Percentiles rank a stretch among this genome's conserved stretches.
Evolutionary conservation across 1,140 invertebrate species (phyloP).

Genomic region (Drosophila tani): DNA sequence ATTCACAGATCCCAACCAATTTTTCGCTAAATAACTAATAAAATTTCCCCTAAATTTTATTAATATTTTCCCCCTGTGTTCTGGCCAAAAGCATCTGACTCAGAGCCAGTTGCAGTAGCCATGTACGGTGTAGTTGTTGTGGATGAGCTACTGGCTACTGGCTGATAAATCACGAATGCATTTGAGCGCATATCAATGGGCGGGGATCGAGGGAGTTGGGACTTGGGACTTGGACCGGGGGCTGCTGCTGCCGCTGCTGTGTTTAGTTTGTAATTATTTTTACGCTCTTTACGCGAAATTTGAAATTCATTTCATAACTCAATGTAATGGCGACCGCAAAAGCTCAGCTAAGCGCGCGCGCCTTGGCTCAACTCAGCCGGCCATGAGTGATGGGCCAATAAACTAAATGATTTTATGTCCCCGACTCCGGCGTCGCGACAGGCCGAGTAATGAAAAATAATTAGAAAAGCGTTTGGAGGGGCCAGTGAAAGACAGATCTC

Average conservation of each 20-base stretch:
- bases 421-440: slow-evolving; percentile 64
- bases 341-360: slow-evolving; percentile 44
- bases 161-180: slow-evolving; percentile 81
- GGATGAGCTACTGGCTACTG: slow-evolving; percentile 72
- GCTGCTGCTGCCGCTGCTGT: slow-evolving; percentile 47
- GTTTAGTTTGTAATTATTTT: slow-evolving; percentile 78
- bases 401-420: slow-evolving; percentile 81
- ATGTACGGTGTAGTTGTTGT: slow-evolving; percentile 21
- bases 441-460: slow-evolving; percentile 81
- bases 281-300: slow-evolving; percentile 79
- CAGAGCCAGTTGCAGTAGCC: slow-evolving; percentile 31
- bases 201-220: slow-evolving; percentile 4
- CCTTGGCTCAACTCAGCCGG: slow-evolving; percentile 44
- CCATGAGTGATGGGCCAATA: slow-evolving; percentile 82
- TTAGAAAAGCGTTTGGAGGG: slow-evolving; percentile 71
- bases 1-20: not conserved
- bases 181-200: slow-evolving; percentile 74
- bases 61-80: slow-evolving; percentile 18
- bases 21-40: too few relatives aligned
- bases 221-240: slow-evolving; percentile 2
- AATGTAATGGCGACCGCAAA: slow-evolving; percentile 82
- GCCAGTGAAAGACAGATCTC: slow-evolving; percentile 54
- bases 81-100: slow-evolving; percentile 15
- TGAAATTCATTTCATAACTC: slow-evolving; percentile 83
- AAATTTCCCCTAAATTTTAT: not conserved